phyloP scores from a whole-genome alignment of 2,888 invertebrate genomes.

The Anthophora plumipes region DNA sequence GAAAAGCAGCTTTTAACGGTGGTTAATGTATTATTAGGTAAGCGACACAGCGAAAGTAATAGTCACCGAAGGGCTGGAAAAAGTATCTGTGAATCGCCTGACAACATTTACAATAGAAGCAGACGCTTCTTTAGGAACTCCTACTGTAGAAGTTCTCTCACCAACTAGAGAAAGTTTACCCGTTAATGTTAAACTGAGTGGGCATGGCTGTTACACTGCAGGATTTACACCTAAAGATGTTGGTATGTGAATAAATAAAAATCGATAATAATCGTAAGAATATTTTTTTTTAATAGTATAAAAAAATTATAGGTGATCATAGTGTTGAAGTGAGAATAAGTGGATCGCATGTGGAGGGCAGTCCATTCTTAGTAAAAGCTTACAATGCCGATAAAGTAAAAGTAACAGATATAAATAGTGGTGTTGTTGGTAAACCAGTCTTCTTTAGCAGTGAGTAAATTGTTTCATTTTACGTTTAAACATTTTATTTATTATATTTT shows the following conservation, averaged over 20 bases:
- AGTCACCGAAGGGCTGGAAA: slow-evolving; percentile 93
- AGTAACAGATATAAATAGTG: slow-evolving; percentile 96
- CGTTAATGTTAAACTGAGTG: slow-evolving; percentile 93
- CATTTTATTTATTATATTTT: background rate
- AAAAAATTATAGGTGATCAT: slow-evolving; percentile 88
- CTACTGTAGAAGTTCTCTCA: slow-evolving; percentile 90
- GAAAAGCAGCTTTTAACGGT: background rate
- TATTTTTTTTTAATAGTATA: background rate
- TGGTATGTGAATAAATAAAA: slow-evolving; percentile 85
- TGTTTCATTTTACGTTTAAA: background rate
- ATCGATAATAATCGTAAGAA: background rate
- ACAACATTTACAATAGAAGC: slow-evolving; percentile 95
- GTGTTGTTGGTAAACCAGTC: slow-evolving; percentile 95
- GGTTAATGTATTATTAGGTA: slow-evolving; percentile 70
- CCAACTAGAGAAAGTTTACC: slow-evolving; percentile 87
- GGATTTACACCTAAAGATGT: slow-evolving; percentile 95
- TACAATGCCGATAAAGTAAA: slow-evolving; percentile 98
- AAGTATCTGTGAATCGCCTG: slow-evolving; percentile 93
- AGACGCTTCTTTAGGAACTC: slow-evolving; percentile 88
- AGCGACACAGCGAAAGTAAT: slow-evolving; percentile 86
- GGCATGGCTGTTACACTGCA: slow-evolving; percentile 92
- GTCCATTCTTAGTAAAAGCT: slow-evolving; percentile 97
- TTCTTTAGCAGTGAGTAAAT: slow-evolving; percentile 93
- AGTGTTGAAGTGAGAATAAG: slow-evolving; percentile 92
- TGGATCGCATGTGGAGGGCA: slow-evolving; percentile 95